phyloP scores from a whole-genome alignment of 1,140 invertebrate genomes.

The Drosophila watanabei region DNA sequence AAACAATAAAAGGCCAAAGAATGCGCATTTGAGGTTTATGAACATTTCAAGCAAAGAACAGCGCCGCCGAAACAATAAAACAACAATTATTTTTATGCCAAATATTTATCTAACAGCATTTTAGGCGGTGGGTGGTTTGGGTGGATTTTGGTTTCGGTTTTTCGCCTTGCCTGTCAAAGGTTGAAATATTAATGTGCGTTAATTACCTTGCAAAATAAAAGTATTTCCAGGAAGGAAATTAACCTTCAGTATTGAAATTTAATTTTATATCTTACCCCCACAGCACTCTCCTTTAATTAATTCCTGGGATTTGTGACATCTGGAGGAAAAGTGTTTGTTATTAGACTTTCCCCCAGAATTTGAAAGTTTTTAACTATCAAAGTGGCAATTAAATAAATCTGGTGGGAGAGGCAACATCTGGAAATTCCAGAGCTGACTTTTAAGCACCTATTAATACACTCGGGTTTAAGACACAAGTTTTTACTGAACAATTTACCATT shows the following conservation, averaged over 20 bases:
- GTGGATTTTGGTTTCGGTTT: not conserved
- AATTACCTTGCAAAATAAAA: constrained; percentile 46
- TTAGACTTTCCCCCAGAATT: not conserved
- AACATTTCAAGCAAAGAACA: constrained; percentile 67
- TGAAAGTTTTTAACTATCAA: not conserved
- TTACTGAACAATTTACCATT: not conserved
- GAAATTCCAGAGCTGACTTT: not conserved
- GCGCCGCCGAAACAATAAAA: constrained; percentile 33
- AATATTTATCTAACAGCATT: constrained; percentile 82
- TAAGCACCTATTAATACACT: not conserved
- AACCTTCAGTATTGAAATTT: not conserved
- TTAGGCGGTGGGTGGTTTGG: constrained; percentile 40
- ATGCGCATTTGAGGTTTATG: constrained; percentile 81
- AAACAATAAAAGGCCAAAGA: constrained; percentile 77
- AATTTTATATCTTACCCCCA: not conserved
- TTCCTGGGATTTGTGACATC: constrained; percentile 13
- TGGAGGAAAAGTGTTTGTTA: not conserved
- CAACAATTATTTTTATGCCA: constrained; percentile 76
- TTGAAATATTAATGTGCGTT: constrained; percentile 82
- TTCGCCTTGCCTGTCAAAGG: constrained; percentile 57
- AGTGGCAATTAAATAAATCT: not conserved
- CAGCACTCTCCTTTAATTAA: not conserved
- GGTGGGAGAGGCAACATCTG: constrained; percentile 4
- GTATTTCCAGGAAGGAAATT: not conserved
- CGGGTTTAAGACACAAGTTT: not conserved